Conservation (phyloP, 2,113 vertebrate species). For the Bucco capensis region DNA sequence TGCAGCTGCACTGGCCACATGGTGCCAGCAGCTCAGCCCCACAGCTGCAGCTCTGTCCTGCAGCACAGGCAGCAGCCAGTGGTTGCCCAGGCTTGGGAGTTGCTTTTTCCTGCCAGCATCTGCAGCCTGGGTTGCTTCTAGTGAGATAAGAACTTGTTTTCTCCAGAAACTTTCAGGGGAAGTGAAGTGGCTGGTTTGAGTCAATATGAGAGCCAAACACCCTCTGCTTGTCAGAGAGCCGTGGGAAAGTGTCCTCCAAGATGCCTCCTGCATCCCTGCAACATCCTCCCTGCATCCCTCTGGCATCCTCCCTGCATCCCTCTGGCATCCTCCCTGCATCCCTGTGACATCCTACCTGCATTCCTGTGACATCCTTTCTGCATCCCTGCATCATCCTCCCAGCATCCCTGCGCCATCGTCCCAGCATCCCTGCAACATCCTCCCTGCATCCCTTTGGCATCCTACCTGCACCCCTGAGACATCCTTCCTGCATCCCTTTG, state of each 20-base stretch:
- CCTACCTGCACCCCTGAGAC: not conserved
- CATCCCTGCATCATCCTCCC: no score
- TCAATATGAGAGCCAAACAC: not conserved
- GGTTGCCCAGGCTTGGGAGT: not conserved
- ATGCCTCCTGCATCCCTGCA: not conserved
- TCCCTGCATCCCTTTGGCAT: no score
- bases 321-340: no score
- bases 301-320: not conserved
- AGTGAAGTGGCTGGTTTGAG: not conserved
- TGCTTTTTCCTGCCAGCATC: not conserved
- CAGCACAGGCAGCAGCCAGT: not conserved
- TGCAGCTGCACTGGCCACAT: not conserved
- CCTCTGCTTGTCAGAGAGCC: not conserved
- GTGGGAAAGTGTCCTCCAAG: not conserved
- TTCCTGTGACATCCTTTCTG: no score
- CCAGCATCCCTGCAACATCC: no score
- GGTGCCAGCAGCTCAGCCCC: not conserved
- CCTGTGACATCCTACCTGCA: no score
- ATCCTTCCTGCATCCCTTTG: not conserved
- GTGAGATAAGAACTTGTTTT: not conserved
- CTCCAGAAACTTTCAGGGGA: slow-evolving; percentile 12
- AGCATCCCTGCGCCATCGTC: no score
- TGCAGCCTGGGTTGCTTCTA: not conserved
- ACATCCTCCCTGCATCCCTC: not conserved
- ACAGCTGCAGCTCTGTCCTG: not conserved